Conservation (phyloP, 2,888 invertebrate genomes). For the Tyria jacobaeae region DNA sequence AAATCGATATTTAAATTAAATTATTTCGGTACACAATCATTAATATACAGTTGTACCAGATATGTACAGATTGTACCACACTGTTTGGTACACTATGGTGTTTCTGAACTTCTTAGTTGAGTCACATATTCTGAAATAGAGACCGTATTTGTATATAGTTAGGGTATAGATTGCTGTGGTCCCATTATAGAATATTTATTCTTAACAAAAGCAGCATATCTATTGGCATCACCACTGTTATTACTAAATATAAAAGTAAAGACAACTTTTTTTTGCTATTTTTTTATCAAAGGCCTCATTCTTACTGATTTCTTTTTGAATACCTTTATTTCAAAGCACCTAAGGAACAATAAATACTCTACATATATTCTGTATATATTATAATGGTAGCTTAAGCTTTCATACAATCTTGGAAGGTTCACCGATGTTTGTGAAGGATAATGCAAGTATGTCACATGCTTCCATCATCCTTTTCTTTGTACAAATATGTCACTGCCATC, state of each 20-base stretch:
- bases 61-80: background rate
- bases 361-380: too few relatives aligned
- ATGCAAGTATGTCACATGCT: background rate
- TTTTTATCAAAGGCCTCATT: too few relatives aligned
- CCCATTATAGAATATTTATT: background rate
- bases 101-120: background rate
- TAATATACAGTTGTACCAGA: background rate
- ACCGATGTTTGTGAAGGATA: constrained; percentile 13
- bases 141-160: background rate
- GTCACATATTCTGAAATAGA: background rate
- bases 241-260: too few relatives aligned
- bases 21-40: background rate
- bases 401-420: background rate
- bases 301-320: too few relatives aligned
- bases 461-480: constrained; percentile 11
- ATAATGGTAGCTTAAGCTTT: too few relatives aligned
- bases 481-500: constrained; percentile 10
- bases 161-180: background rate
- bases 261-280: too few relatives aligned
- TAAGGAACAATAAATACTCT: background rate
- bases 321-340: too few relatives aligned
- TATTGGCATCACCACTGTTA: background rate
- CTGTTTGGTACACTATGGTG: background rate
- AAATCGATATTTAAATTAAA: background rate
- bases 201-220: background rate